Base-by-base conservation (phyloP, 2,113 vertebrate genomes). In the Gorsachius goisagi region DNA sequence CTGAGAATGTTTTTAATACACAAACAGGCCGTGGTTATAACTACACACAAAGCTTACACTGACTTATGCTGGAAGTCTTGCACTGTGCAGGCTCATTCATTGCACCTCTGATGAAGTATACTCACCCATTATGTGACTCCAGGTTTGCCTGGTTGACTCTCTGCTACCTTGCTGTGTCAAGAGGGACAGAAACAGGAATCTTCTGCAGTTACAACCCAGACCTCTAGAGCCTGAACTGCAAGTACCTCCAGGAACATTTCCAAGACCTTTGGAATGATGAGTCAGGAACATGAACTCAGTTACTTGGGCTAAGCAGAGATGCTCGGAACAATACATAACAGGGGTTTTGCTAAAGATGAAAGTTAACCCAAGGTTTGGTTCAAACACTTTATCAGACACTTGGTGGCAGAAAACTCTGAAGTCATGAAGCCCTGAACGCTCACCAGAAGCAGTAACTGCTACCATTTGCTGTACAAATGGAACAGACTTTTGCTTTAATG, bases 401-500 rank as follows among this genome's bases (percentile, higher is more conserved):
- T 53, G 45, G n/a, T 88, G 28, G 68, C 66, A 95, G 77, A 89
- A 84, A 85, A 35, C 77, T 76, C 50, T 75, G 73, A 72, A 71
- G 71, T 81, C 59, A 37, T 5, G 11, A 72, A 91, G 69, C 66
- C 74, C 66, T 45, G 45, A 78, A 45, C 11, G 5, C 44, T 86
- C 73, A 59, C 41, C 30, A 77, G 45, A 82, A 95, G 62, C 78
- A 86, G 41, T 64, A 93, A 83, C 10, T 71, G 49, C 41, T 30
- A 39, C 52, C 41, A 47, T 58, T 63, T 84, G 79, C 83, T 84
- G 49, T 62, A 56, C 64, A 85, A 82, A 47, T 81, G 53, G 88
- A 92, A 71, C 9, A 45, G 80, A 49, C 64, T 71, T 77, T 45
- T 77, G 49, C 86, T 87, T 87, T 96, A 95, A 92, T 87, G 88